Evolutionary conservation across 2,888 invertebrate species (phyloP), one percentile per base, ranked within the genome.

Genomic region (Dicycla oo): DNA sequence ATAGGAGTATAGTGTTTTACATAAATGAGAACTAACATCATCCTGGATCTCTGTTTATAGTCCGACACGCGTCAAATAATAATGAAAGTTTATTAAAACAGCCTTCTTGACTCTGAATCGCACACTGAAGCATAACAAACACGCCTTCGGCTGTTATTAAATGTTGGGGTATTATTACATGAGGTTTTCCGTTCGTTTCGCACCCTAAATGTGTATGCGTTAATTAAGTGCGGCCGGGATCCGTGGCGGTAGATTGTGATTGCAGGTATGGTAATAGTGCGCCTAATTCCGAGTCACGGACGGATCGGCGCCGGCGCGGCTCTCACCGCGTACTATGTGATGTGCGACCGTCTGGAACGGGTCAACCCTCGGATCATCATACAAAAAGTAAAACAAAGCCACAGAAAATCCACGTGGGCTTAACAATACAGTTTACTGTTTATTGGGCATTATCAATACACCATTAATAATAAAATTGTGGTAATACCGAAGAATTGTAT

Each of bases 151-250:
- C 72, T 83, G 82, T 77, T 81, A 83, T 88, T 80, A 81, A 83
- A 78, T 82, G 74, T 78, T 78, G 78, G 67, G 80, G 80, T 88
- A 88, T 90, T 89, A 90, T 90, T 89, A 89, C 85, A 86, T 43
- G 86, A 87, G 80, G 83, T 88, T 90, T 91, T 91, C 89, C 90
- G 87, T 92, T 88, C 87, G 88, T 88, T 91, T 92, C 87, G 91
- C 92, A 91, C 93, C 93, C 93, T 89, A 92, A 92, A 91, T 88
- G 85, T 90, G 88, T 90, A 91, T 86, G 88, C 91, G 89, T 92
- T 93, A 93, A 94, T 94, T 93, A 93, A 93, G 89, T 80, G 73
- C 62, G 65, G 68, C 75, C 70, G 60, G 82, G 83, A 80, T 83
- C 80, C 83, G 83, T 83, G 83, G 79, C 83, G 88, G 91, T 89